Conservation (phyloP, 2,888 invertebrate species). For the Folsomia candida region DNA sequence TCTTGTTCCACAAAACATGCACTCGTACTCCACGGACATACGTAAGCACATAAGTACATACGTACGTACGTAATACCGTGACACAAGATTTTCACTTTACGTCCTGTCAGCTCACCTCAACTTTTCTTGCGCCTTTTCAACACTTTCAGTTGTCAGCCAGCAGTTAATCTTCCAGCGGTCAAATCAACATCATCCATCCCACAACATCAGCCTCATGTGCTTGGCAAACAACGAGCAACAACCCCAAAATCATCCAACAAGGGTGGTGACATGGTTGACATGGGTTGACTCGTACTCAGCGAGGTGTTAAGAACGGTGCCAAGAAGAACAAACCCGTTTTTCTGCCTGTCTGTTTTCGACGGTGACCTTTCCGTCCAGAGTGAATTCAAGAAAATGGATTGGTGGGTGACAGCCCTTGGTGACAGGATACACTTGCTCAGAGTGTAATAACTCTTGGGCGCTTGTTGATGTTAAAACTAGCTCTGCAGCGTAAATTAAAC, state of each 20-base stretch:
- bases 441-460: neutral
- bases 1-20: neutral
- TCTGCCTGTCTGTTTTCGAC: neutral
- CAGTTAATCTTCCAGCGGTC: conserved; percentile 14
- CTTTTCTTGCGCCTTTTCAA: conserved; percentile 4
- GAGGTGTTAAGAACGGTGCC: too few species aligned
- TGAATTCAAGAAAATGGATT: neutral
- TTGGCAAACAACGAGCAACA: neutral
- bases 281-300: too few species aligned
- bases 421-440: neutral
- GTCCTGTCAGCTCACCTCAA: conserved; percentile 10
- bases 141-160: conserved; percentile 14
- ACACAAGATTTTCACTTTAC: neutral
- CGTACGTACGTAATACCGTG: neutral
- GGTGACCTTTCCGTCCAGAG: neutral
- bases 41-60: too few species aligned
- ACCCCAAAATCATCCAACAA: neutral
- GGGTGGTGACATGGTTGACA: too few species aligned
- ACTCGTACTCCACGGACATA: neutral
- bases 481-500: too few species aligned
- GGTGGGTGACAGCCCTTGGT: neutral
- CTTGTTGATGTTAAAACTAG: neutral
- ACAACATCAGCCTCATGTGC: neutral
- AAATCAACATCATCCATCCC: neutral
- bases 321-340: conserved; percentile 12